Conservation (phyloP, 35 echinoderm and acorn worm species). For the Eucidaris tribuloides region DNA sequence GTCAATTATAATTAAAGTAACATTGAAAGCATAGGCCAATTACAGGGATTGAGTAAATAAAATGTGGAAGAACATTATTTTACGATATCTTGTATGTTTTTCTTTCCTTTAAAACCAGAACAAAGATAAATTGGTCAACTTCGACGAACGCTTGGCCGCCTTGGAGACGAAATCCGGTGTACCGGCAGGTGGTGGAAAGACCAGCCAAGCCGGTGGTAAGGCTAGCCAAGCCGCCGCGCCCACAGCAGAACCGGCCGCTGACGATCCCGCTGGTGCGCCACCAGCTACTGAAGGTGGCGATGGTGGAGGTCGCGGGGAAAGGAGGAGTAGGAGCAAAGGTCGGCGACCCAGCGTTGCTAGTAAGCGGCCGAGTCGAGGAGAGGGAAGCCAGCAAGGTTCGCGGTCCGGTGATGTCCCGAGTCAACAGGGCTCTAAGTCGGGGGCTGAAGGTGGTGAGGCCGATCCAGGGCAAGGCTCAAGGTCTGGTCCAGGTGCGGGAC, state of each 20-base stretch:
- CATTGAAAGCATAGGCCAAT: too few species aligned
- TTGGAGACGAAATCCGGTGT: neutral
- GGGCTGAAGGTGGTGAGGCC: neutral
- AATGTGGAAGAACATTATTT: too few species aligned
- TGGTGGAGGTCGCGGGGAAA: neutral
- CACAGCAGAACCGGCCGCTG: neutral
- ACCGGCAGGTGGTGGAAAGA: neutral
- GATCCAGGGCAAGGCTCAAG: neutral
- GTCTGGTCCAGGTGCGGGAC: too few species aligned
- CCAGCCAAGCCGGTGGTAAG: too few species aligned
- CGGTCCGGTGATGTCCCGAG: neutral
- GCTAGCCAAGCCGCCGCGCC: too few species aligned
- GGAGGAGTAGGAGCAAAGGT: neutral
- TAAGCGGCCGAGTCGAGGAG: neutral
- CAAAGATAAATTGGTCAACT: neutral
- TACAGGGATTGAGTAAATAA: too few species aligned
- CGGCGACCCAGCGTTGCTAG: neutral
- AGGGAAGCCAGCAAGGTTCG: neutral
- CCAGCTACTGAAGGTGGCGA: neutral
- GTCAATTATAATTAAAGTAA: too few species aligned
- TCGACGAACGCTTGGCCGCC: neutral
- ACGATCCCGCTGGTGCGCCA: neutral
- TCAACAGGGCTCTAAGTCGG: too few species aligned
- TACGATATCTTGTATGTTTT: too few species aligned
- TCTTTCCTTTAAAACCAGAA: too few species aligned